Evolutionary conservation across 2,113 vertebrate genomes (phyloP).

Genomic region (Oreochromis niloticus): DNA sequence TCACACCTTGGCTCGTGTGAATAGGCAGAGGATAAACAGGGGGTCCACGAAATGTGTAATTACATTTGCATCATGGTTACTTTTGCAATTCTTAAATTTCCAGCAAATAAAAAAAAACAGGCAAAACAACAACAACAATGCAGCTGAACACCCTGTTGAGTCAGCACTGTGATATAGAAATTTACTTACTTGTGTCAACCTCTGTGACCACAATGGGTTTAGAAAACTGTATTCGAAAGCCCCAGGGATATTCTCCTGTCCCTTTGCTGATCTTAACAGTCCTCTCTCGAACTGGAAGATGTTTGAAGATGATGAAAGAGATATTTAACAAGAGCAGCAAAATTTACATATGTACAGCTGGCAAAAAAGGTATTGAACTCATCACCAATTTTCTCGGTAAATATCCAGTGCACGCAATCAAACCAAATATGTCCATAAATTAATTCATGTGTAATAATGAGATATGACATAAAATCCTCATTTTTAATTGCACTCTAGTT

Average conservation of each 20-base stretch:
- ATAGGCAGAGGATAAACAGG: background rate
- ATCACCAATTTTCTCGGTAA: background rate
- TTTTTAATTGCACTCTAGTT: background rate
- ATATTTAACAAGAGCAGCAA: background rate
- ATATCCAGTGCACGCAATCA: background rate
- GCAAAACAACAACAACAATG: background rate
- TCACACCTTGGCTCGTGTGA: accelerated
- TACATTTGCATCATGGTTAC: background rate
- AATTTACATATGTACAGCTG: background rate
- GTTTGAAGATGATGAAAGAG: background rate
- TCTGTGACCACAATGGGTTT: constrained; percentile 91
- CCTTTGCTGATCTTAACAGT: constrained; percentile 84
- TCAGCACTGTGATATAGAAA: background rate
- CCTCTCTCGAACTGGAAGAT: constrained; percentile 80
- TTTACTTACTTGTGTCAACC: constrained; percentile 88
- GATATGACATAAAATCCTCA: background rate
- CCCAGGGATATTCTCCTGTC: constrained; percentile 85
- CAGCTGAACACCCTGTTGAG: background rate
- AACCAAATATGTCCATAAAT: background rate
- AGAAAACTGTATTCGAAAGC: constrained; percentile 90
- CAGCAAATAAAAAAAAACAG: background rate
- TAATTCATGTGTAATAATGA: background rate
- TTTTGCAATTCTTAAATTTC: background rate
- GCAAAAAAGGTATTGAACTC: background rate
- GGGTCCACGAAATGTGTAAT: background rate